Conservation (phyloP, 2,113 vertebrate species). For the Ictalurus punctatus region DNA sequence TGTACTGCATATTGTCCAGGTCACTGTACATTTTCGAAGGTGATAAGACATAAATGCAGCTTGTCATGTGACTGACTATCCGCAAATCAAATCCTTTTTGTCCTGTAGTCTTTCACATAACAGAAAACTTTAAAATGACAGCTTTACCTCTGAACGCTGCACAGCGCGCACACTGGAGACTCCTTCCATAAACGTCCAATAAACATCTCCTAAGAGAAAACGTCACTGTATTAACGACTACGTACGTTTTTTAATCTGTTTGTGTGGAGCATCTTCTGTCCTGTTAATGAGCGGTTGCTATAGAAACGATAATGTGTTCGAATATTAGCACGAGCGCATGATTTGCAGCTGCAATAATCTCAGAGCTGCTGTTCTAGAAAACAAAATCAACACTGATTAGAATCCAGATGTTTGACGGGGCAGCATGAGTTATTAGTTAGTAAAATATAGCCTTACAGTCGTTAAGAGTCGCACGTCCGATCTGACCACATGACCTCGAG, state of each 20-base stretch:
- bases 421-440: background rate
- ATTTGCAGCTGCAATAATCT: no score
- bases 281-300: background rate
- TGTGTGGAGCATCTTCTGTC: background rate
- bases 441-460: background rate
- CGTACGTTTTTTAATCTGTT: background rate
- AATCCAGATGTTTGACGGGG: background rate
- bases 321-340: no score
- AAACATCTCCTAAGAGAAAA: background rate
- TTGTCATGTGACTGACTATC: no score
- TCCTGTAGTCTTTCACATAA: no score
- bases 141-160: no score
- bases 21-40: no score
- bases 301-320: background rate
- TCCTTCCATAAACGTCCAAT: background rate
- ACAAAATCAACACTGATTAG: background rate
- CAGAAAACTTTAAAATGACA: no score
- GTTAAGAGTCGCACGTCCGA: background rate
- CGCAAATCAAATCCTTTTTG: no score
- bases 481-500: background rate
- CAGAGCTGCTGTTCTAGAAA: background rate
- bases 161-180: no score
- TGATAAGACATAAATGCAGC: no score
- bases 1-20: no score
- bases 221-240: no score